phyloP scores from a whole-genome alignment of 2,113 vertebrate species.

The Semicossyphus pulcher region DNA sequence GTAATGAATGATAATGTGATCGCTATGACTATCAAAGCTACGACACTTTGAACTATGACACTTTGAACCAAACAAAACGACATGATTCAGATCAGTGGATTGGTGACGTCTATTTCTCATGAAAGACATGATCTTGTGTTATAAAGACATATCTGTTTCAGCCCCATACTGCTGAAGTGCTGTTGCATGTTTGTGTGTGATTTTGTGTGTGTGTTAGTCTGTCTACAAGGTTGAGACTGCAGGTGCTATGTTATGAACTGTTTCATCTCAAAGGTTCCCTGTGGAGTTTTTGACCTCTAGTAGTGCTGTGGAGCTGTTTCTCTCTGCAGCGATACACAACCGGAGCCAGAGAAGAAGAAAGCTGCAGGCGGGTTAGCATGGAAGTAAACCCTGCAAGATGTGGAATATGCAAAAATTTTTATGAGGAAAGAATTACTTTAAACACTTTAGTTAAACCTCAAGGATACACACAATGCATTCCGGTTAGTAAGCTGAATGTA shows the following conservation, averaged over 20 bases:
- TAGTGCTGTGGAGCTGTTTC: not conserved
- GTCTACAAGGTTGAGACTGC: not conserved
- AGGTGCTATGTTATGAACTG: not conserved
- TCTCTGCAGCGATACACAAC: not conserved
- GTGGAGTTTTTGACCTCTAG: not conserved
- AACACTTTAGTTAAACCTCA: not conserved
- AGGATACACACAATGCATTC: not conserved
- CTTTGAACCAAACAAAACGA: not conserved
- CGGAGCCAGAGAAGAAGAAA: not conserved
- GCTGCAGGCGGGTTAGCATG: not conserved
- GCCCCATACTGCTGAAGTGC: not conserved
- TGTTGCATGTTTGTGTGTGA: not conserved
- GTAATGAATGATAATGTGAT: not conserved
- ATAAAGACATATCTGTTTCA: not conserved
- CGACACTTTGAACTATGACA: not conserved
- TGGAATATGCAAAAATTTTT: not conserved
- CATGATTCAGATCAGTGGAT: no score
- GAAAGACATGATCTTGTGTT: not conserved
- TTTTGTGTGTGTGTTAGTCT: not conserved
- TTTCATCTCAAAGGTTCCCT: slow-evolving; percentile 2
- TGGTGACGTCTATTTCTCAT: not conserved
- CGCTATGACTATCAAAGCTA: no score
- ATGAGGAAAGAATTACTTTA: not conserved
- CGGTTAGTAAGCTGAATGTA: not conserved
- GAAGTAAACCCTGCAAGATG: not conserved